Evolutionary conservation across 2,797 vertebrate genomes (phyloP), one percentile per base, ranked within the genome.

Genomic region (Hephaestus fuliginosus): DNA sequence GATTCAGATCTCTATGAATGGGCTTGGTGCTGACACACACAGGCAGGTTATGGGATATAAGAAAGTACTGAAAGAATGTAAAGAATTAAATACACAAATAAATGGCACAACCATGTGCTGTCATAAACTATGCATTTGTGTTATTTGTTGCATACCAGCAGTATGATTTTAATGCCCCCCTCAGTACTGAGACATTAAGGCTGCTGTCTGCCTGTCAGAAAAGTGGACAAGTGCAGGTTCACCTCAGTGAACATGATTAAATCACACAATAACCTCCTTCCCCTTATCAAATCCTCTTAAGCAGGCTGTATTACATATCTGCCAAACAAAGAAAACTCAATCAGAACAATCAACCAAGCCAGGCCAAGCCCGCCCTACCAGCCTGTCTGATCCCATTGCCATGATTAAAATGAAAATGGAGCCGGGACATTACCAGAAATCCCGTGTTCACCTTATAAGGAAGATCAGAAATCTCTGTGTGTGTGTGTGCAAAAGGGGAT

Each of bases 341-440:
- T 96, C 94, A 93, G 94, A 94, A 95, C 93, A 94, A 95, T 95
- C 93, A 95, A 93, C 87, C 76, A 60, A 88, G 88, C 86, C 90
- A 85, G 86, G 86, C 82, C 76, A 82, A 81, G 84, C 87, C 84
- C 25, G 17, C 74, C 78, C 85, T 68, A 78, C 83, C 76, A 89
- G 94, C 92, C 94, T 93, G 93, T 92, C 91, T 94, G 92, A 95
- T 95, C 93, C 93, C 95, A 96, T 95, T 96, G 95, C 85, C 86
- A 9, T 95, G 96, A 96, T 96, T 96, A 96, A 96, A 96, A 95
- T 95, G 93, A 95, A 94, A 95, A 94, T 88, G 92, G 93, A 96
- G 92, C 92, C 68, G 74, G 90, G 89, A 94, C 91, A 94, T 94
- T 88, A 92, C 81, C 91, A 93, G 90, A 95, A 95, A 95, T 95